Conservation (phyloP, 2,888 invertebrate genomes). For the Stenolophus ochropezus region DNA sequence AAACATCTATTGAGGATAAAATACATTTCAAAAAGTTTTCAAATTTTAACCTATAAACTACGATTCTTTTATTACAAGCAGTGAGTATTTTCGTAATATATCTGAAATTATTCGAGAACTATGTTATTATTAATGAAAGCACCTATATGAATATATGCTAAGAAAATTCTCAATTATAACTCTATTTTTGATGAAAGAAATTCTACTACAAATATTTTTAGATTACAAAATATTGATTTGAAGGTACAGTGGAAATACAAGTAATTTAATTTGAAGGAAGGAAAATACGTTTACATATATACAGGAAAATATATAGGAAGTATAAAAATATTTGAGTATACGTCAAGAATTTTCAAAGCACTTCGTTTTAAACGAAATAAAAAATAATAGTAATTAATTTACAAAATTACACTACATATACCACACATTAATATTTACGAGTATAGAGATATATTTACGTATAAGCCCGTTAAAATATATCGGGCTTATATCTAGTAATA, state of each 20-base stretch:
- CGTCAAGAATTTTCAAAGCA: conserved; percentile 33
- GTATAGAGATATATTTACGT: conserved; percentile 41
- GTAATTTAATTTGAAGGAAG: neutral
- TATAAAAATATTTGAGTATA: conserved; percentile 28
- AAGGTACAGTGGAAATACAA: neutral
- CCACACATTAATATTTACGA: conserved; percentile 47
- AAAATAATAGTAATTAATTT: conserved; percentile 37
- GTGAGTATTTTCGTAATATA: conserved; percentile 46
- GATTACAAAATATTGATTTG: conserved; percentile 3
- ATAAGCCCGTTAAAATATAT: conserved; percentile 49
- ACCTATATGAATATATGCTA: conserved; percentile 47
- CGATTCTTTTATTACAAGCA: conserved; percentile 40
- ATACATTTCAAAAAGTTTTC: conserved; percentile 39
- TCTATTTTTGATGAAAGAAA: conserved; percentile 2
- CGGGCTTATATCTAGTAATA: conserved; percentile 37
- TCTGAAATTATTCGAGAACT: conserved; percentile 25
- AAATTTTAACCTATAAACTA: conserved; percentile 41
- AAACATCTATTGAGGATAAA: conserved; percentile 51
- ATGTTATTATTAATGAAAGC: conserved; percentile 33
- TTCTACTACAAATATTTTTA: conserved; percentile 20
- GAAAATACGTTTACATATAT: neutral
- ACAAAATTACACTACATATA: conserved; percentile 47
- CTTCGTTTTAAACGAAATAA: conserved; percentile 26
- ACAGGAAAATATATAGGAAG: conserved; percentile 25
- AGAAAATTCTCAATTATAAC: conserved; percentile 23